A percentile compares a stretch with the other conserved stretches of the same genome.
These are phyloP conservation scores for Oenanthe oenanthe DNA, from an alignment of 2,113 vertebrate genomes.

Conservation along the genomic window DNA sequence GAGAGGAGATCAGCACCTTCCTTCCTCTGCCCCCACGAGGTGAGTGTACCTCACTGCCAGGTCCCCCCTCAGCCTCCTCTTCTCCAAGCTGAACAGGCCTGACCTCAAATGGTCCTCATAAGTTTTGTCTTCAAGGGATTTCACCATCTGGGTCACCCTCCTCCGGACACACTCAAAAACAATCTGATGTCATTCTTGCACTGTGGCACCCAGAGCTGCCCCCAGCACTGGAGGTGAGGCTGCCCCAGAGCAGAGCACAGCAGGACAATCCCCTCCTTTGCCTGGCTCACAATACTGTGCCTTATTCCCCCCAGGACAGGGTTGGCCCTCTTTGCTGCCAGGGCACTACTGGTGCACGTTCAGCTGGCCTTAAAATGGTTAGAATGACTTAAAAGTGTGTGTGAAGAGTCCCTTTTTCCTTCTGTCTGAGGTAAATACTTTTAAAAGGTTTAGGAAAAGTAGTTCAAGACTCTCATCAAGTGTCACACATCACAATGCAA, in stretches of 20 bases:
- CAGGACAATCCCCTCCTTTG: neutral
- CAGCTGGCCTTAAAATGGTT: neutral
- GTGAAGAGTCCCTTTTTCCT: neutral
- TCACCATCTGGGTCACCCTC: neutral
- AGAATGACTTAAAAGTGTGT: neutral
- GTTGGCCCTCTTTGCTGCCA: neutral
- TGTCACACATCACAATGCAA: neutral
- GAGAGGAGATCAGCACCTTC: neutral
- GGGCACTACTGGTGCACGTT: neutral
- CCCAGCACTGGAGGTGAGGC: neutral
- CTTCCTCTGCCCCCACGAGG: accelerated
- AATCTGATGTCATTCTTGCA: accelerated
- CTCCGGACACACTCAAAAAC: neutral
- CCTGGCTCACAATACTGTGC: accelerated
- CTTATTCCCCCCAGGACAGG: accelerated
- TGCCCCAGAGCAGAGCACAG: accelerated
- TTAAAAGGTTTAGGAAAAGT: neutral
- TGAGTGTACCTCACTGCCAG: neutral
- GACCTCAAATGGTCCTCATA: neutral
- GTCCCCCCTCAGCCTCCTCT: too few species aligned
- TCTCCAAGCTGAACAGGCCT: neutral
- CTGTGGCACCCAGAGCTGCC: neutral
- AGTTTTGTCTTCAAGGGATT: neutral
- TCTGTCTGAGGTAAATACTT: neutral
- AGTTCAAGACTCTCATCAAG: neutral